These are phyloP conservation scores for Neopipo cinnamomea DNA, from an alignment of 2,113 vertebrate species.

Conservation along the genomic window DNA sequence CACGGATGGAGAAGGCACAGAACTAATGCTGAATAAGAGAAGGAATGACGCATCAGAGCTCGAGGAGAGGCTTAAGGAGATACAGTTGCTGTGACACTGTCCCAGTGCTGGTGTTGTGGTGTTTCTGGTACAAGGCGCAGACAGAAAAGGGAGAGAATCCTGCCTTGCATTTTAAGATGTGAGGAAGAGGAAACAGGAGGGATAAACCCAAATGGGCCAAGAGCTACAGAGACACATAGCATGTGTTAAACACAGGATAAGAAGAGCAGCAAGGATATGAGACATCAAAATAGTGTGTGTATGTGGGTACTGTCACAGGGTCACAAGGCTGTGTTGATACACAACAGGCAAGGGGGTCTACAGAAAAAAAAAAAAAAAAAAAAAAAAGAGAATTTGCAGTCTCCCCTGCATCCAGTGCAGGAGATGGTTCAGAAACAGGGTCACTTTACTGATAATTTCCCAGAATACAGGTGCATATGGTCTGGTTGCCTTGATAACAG, in stretches of 20 bases:
- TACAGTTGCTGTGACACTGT: neutral
- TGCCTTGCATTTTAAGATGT: neutral
- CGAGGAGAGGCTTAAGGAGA: neutral
- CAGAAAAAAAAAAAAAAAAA: neutral
- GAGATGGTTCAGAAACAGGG: conserved; percentile 25
- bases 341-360: neutral
- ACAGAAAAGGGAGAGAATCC: neutral
- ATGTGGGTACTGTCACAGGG: rapidly evolving
- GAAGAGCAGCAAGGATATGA: neutral
- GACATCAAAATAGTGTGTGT: neutral
- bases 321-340: neutral
- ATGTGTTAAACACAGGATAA: neutral
- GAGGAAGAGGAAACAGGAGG: neutral
- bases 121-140: neutral
- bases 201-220: neutral
- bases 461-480: conserved; percentile 43
- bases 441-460: conserved; percentile 57
- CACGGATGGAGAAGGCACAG: neutral
- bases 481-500: conserved; percentile 57
- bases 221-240: neutral
- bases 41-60: neutral
- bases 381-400: neutral
- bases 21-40: neutral
- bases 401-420: neutral
- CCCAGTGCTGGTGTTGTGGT: neutral